Conservation (phyloP, 1,140 invertebrate species). For the Tribolium madens region DNA sequence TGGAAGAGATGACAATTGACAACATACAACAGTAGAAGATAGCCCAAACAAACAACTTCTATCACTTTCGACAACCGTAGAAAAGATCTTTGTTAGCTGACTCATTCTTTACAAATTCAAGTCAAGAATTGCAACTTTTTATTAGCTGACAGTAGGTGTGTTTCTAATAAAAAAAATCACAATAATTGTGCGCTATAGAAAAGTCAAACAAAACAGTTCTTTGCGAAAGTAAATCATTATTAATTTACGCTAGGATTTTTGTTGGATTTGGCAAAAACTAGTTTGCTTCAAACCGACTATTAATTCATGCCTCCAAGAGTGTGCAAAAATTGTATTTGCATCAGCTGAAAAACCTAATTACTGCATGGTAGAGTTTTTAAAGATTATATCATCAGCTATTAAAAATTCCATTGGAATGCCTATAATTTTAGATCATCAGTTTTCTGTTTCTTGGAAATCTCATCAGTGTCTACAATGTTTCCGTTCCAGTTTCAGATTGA, state of each 20-base stretch:
- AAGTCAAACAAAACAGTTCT: neutral
- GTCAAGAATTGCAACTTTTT: neutral
- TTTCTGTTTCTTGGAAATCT: constrained; percentile 15
- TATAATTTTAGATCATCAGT: constrained; percentile 29
- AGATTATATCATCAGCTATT: constrained; percentile 22
- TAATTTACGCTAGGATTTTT: constrained; percentile 16
- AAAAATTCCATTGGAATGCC: constrained; percentile 19
- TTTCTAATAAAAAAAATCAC: constrained; percentile 11
- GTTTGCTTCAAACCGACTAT: no score
- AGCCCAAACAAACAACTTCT: neutral
- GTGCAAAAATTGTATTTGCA: constrained; percentile 6
- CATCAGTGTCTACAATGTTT: neutral
- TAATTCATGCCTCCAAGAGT: constrained; percentile 2
- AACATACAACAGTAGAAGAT: no score
- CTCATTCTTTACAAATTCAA: neutral
- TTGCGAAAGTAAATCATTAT: no score
- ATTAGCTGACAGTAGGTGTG: constrained; percentile 20
- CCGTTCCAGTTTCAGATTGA: neutral
- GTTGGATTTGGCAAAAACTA: neutral
- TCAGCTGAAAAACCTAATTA: constrained; percentile 5
- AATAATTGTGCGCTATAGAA: constrained; percentile 4
- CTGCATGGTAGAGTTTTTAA: neutral
- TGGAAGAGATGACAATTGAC: no score
- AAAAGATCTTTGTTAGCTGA: constrained; percentile 20
- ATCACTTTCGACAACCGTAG: constrained; percentile 7